These are phyloP conservation scores for Anser brachyrhynchus DNA, from an alignment of 2,113 vertebrate species.

Conservation along the genomic window DNA sequence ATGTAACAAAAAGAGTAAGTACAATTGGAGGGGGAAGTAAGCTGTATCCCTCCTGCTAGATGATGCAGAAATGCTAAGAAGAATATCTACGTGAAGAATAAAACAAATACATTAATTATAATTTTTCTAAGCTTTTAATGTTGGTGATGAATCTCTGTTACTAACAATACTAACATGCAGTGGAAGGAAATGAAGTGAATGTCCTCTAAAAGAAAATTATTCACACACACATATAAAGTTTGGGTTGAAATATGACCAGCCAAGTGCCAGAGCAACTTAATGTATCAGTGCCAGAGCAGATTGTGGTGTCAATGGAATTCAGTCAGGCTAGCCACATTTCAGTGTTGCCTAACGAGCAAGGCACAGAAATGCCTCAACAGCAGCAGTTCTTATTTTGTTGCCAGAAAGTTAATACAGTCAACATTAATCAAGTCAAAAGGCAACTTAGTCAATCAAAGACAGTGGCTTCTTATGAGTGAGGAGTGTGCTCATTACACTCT, in stretches of 20 bases:
- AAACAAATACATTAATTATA: not conserved
- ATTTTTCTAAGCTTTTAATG: not conserved
- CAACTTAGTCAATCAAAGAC: not conserved
- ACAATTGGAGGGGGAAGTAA: not conserved
- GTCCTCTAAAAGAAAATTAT: not conserved
- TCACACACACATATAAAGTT: not conserved
- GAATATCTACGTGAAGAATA: not conserved
- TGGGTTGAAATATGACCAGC: not conserved
- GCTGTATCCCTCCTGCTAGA: not conserved
- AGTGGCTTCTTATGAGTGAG: not conserved
- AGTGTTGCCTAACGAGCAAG: not conserved
- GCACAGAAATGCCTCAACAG: not conserved
- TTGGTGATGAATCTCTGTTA: not conserved
- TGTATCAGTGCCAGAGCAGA: fast-evolving
- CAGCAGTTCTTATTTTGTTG: not conserved
- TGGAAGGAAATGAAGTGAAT: not conserved
- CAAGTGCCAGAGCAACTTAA: not conserved
- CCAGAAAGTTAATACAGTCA: not conserved
- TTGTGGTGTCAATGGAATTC: not conserved
- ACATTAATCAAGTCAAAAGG: not conserved
- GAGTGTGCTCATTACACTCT: not conserved
- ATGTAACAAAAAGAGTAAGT: not conserved
- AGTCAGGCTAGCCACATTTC: not conserved
- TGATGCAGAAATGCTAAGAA: not conserved
- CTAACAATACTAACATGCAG: not conserved